phyloP scores from a whole-genome alignment of 2,797 vertebrate species.

The Anniella stebbinsi region DNA sequence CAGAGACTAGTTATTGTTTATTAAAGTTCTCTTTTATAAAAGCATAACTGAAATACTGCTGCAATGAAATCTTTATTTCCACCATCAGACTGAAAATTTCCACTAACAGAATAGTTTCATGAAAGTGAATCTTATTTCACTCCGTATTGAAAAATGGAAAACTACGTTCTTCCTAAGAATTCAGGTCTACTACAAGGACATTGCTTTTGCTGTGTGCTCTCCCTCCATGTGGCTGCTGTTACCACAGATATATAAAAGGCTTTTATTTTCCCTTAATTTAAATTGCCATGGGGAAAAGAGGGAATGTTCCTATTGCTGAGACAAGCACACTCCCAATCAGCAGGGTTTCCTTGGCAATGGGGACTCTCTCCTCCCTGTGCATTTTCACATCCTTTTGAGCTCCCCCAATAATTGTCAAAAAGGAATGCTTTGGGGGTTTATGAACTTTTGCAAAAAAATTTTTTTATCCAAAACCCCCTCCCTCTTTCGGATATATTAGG shows the following conservation, averaged over 20 bases:
- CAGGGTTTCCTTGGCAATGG: not conserved
- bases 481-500: constrained; percentile 31
- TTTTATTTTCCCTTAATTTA: not conserved
- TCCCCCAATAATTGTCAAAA: not conserved
- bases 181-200: not conserved
- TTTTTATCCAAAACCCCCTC: not conserved
- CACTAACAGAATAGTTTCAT: not conserved
- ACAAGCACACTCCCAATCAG: not conserved
- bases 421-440: not conserved
- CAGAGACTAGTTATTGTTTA: not conserved
- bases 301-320: not conserved
- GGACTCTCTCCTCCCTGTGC: not conserved
- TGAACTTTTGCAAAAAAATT: not conserved
- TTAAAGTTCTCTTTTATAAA: constrained; percentile 7
- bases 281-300: not conserved
- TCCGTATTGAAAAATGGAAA: constrained; percentile 37
- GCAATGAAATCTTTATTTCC: accelerated
- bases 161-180: not conserved
- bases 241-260: not conserved
- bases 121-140: constrained; percentile 1
- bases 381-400: not conserved
- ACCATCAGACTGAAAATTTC: not conserved
- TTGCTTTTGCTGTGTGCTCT: constrained; percentile 26
- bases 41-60: not conserved
- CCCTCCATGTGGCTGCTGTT: constrained; percentile 27